A percentile compares a stretch with the other conserved stretches of the same genome.
These are phyloP conservation scores for Cantharis rustica DNA, from an alignment of 2,888 invertebrate species.

Conservation along the genomic window DNA sequence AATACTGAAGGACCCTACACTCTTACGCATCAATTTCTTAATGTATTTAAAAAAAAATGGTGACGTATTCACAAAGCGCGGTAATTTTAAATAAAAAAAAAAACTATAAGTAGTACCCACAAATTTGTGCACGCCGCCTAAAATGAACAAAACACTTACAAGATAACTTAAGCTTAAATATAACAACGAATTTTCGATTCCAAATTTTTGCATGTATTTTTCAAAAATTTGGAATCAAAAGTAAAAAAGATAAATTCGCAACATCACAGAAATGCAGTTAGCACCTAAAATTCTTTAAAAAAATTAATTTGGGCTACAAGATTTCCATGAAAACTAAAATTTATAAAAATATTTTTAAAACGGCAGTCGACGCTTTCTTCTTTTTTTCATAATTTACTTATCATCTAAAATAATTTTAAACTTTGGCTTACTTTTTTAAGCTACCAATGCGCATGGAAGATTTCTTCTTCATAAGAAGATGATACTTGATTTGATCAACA, in stretches of 20 bases:
- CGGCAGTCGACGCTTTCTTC: slow-evolving; percentile 2
- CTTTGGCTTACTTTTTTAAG: slow-evolving; percentile 45
- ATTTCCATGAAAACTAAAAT: slow-evolving; percentile 19
- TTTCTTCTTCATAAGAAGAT: slow-evolving; percentile 31
- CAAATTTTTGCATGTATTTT: background rate
- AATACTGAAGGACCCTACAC: slow-evolving; percentile 12
- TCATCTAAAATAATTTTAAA: slow-evolving; percentile 29
- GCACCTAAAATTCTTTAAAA: slow-evolving; percentile 19
- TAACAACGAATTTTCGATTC: slow-evolving; percentile 1
- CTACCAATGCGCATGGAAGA: slow-evolving; percentile 49
- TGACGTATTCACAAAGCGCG: background rate
- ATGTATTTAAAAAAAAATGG: background rate
- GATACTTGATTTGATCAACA: background rate
- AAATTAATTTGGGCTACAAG: slow-evolving; percentile 15
- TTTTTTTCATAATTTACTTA: slow-evolving; percentile 37
- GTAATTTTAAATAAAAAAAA: background rate
- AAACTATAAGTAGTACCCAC: background rate
- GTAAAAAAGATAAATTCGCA: slow-evolving; percentile 3
- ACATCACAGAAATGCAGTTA: slow-evolving; percentile 30
- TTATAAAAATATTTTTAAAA: slow-evolving; percentile 2
- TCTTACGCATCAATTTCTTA: background rate
- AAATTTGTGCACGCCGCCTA: background rate
- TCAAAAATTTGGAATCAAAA: slow-evolving; percentile 12
- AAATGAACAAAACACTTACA: background rate
- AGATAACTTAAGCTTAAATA: background rate